A percentile compares a stretch with the other conserved stretches of the same genome.
Conservation (phyloP, 2,888 invertebrate species). For the Diarsia dahlii region DNA sequence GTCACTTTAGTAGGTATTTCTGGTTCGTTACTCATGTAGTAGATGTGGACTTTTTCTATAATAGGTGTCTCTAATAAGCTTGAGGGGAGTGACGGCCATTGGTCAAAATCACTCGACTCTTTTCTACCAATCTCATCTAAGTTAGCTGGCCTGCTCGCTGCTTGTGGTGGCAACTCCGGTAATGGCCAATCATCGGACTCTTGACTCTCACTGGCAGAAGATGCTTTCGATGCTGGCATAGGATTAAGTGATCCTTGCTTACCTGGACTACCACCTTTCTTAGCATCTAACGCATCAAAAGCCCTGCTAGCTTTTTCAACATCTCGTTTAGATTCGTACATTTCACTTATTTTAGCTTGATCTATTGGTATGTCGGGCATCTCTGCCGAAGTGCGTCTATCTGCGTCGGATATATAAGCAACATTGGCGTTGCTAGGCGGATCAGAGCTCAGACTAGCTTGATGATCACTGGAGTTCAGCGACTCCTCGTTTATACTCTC, state of each 20-base stretch:
- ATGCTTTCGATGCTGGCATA: conserved; percentile 83
- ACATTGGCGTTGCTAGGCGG: conserved; percentile 94
- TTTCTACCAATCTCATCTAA: conserved; percentile 78
- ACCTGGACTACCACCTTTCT: conserved; percentile 77
- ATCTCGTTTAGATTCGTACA: conserved; percentile 90
- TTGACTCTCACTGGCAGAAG: conserved; percentile 92
- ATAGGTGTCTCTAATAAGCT: conserved; percentile 93
- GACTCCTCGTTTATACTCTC: conserved; percentile 96
- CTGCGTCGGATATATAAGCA: conserved; percentile 95
- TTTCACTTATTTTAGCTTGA: conserved; percentile 91
- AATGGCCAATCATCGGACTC: conserved; percentile 95
- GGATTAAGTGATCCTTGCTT: conserved; percentile 79
- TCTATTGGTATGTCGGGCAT: conserved; percentile 96
- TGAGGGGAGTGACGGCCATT: conserved; percentile 96
- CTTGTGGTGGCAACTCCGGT: conserved; percentile 93
- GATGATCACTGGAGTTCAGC: conserved; percentile 95
- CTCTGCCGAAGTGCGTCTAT: conserved; percentile 95
- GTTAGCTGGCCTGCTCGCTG: conserved; percentile 73
- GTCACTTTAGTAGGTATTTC: conserved; percentile 95
- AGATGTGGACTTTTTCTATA: conserved; percentile 95
- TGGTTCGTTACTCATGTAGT: conserved; percentile 94
- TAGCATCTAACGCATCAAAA: conserved; percentile 73
- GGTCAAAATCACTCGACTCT: conserved; percentile 93
- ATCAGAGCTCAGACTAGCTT: conserved; percentile 96
- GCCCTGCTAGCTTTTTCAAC: conserved; percentile 80